These are phyloP conservation scores for Amyelois transitella DNA, from an alignment of 1,140 invertebrate species.

Conservation along the genomic window DNA sequence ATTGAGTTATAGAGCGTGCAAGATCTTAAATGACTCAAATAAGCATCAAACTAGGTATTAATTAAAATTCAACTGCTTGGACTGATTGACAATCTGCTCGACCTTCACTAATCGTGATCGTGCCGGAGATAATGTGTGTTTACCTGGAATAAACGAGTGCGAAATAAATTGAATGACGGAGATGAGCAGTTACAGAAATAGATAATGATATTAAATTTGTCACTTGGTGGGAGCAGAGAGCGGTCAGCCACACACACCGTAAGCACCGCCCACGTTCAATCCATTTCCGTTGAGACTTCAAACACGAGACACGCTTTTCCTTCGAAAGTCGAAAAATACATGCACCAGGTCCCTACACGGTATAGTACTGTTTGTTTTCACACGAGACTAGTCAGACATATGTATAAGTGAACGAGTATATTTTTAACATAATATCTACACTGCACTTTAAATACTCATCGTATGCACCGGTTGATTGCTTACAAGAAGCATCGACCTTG, in stretches of 20 bases:
- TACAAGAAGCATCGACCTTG: conserved; percentile 55
- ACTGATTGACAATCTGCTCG: conserved; percentile 12
- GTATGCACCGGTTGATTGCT: conserved; percentile 29
- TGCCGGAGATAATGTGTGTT: conserved; percentile 9
- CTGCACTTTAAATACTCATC: conserved; percentile 23
- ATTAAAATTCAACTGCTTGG: neutral
- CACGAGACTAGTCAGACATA: neutral
- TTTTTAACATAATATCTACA: neutral
- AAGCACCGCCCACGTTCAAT: conserved; percentile 53
- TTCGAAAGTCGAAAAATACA: conserved; percentile 21
- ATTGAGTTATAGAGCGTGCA: too few species aligned
- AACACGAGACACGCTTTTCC: conserved; percentile 32
- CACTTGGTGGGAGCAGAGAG: conserved; percentile 36
- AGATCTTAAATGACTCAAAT: conserved; percentile 4
- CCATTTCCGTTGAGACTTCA: conserved; percentile 44
- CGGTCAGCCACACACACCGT: conserved; percentile 39
- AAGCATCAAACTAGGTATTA: neutral
- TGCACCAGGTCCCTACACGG: too few species aligned
- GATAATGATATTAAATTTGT: conserved; percentile 50
- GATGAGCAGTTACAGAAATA: conserved; percentile 35
- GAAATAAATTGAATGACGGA: conserved; percentile 21
- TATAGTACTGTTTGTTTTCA: conserved; percentile 8
- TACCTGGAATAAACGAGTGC: conserved; percentile 41
- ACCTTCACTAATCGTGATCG: conserved; percentile 12
- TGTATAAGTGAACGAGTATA: neutral